Percentiles rank a stretch among this genome's conserved stretches.
phyloP scores from a whole-genome alignment of 2,113 vertebrate species.

The Charina bottae region DNA sequence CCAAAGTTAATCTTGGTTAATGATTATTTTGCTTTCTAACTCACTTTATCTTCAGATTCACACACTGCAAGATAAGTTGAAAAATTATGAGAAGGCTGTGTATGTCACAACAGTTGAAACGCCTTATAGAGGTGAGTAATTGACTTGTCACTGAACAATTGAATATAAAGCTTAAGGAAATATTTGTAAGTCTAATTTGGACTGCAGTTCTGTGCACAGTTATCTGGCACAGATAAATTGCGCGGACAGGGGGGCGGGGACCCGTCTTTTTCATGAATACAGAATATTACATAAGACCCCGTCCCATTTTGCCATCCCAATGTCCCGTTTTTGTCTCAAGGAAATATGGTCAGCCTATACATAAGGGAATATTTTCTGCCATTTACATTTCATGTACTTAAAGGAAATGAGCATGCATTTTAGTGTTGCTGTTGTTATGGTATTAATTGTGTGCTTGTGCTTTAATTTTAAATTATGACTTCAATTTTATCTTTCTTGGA shows the following conservation, averaged over 20 bases:
- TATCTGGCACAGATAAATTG: background rate
- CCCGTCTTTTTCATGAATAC: no score
- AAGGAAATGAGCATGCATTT: background rate
- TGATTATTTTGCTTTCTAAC: background rate
- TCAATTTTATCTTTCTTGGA: no score
- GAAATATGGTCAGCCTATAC: no score
- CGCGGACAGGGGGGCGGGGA: no score
- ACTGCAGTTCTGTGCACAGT: background rate
- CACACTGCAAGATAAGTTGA: conserved; percentile 89
- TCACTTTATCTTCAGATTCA: conserved; percentile 77
- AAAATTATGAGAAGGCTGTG: conserved; percentile 80
- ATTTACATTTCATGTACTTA: background rate
- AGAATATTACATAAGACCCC: no score
- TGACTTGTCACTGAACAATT: background rate
- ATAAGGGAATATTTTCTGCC: background rate
- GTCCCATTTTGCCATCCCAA: no score
- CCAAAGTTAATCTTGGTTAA: background rate
- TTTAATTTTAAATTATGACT: background rate
- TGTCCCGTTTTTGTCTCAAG: no score
- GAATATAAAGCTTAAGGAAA: background rate
- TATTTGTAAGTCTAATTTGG: background rate
- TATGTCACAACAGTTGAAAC: conserved; percentile 82
- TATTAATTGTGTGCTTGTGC: background rate
- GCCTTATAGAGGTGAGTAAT: conserved; percentile 80
- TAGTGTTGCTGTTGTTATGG: background rate